Base-by-base conservation (phyloP, 2,888 invertebrate genomes). In the Thera britannica region DNA sequence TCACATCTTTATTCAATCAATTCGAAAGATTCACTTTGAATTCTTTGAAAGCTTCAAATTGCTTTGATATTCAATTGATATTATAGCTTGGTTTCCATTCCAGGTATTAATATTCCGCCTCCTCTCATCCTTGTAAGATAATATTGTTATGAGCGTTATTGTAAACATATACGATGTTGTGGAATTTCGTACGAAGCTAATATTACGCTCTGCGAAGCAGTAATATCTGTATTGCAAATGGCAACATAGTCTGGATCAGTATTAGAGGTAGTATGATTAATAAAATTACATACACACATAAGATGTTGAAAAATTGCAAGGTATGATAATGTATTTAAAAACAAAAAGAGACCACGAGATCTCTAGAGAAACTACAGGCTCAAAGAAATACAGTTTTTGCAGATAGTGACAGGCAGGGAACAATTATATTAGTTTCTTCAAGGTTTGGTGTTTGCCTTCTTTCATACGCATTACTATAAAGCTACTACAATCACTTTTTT, bases 161-260 rank as follows among this genome's bases (percentile, higher is more conserved):
- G 49, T 57, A 62, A 51, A 57, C 41, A 63, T 57, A 8, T 34
- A 8, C n/a, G 36, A 7, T 35, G 41, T 41, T 35, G 36, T 2
- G 6, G 41, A 51, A 57, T 51, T 58, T 7, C 12, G 63, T 63
- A 51, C 49, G 57, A 58, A 63, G 57, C 58, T 58, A 64, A 52
- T 64, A 58, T 34, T 58, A 52, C 54, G 58, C 64, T 58, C 58
- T 11, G 35, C 58, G 52, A 36, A 58, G 46, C 54, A 58, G 36
- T 54, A 64, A 64, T 52, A 64, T 64, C 58, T 46, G 52, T 52
- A 41, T 12, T 36, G 49, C 23, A 35, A 51, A 41, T 12, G n/a
- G 49, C 49, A 35, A 58, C 44, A 44, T 56, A 48, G 34, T 48
- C 12, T 35, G 8, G 2, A n/a, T 2, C 5, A 54, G 11, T 35